These are phyloP conservation scores for Papilio demoleus DNA, from an alignment of 2,888 invertebrate genomes.

Conservation along the genomic window DNA sequence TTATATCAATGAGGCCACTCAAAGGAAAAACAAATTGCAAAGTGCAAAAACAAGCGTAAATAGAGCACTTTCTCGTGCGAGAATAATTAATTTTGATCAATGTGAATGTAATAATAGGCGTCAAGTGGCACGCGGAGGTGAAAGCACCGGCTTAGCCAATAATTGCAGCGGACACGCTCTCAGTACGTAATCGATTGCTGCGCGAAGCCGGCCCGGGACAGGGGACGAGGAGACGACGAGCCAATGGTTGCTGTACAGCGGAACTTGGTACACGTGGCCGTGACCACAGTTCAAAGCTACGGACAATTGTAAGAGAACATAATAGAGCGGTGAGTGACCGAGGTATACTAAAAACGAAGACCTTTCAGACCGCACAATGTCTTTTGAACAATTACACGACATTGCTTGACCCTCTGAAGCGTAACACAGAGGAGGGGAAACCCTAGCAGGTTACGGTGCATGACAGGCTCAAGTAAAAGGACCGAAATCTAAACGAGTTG, in stretches of 20 bases:
- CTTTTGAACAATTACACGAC: background rate
- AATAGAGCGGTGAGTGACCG: background rate
- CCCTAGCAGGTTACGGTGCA: background rate
- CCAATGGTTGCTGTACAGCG: background rate
- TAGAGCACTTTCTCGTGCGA: slow-evolving; percentile 21
- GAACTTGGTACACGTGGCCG: background rate
- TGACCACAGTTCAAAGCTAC: background rate
- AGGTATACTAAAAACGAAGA: background rate
- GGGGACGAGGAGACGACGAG: background rate
- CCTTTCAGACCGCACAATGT: background rate
- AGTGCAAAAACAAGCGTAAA: slow-evolving; percentile 1
- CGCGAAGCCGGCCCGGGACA: background rate
- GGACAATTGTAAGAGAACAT: background rate
- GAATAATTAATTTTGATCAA: slow-evolving; percentile 16
- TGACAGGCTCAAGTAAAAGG: background rate
- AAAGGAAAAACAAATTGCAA: slow-evolving; percentile 9
- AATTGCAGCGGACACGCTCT: slow-evolving; percentile 25
- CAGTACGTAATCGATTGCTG: background rate
- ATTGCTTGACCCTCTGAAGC: background rate
- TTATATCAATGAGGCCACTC: background rate
- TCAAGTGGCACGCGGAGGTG: slow-evolving; percentile 28
- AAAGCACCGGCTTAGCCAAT: slow-evolving; percentile 25
- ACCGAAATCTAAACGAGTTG: background rate
- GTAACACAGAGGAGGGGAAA: slow-evolving; percentile 3
- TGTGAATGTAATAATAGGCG: slow-evolving; percentile 16